Evolutionary conservation across 2,113 vertebrate species (phyloP).

Genomic region (Cavia porcellus): DNA sequence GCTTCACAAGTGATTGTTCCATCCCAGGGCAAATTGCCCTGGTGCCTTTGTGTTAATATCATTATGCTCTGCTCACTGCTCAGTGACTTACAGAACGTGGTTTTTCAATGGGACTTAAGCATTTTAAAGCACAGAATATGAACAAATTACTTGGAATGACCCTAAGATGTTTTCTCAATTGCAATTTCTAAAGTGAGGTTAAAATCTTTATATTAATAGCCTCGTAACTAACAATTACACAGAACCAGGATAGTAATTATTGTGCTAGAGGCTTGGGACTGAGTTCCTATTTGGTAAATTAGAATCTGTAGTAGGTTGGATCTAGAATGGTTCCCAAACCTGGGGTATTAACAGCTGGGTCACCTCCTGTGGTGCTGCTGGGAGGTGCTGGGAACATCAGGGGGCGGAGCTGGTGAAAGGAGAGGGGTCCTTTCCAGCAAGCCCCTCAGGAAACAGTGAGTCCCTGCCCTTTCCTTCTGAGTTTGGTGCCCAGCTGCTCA

Average conservation of each 20-base stretch:
- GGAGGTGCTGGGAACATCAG: not conserved
- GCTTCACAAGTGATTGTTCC: not conserved
- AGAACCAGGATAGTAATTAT: not conserved
- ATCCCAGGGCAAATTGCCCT: not conserved
- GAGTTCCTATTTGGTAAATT: not conserved
- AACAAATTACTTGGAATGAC: not conserved
- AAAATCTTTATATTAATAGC: not conserved
- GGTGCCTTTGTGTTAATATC: not conserved
- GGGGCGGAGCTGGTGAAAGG: not conserved
- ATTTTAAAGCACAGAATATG: not conserved
- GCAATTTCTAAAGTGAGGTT: not conserved
- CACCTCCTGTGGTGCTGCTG: no score
- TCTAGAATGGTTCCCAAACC: not conserved
- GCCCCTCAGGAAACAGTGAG: fast-evolving
- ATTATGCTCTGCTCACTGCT: not conserved
- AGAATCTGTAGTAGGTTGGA: not conserved
- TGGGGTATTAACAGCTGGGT: not conserved
- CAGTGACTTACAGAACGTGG: not conserved
- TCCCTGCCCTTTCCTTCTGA: not conserved
- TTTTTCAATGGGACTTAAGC: not conserved
- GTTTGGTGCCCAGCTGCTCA: not conserved
- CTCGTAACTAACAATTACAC: not conserved
- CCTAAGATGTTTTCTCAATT: not conserved
- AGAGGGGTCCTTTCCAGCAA: no score
- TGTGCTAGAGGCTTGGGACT: not conserved